Conservation (phyloP, 92 coral and sea anemone genomes). For the Phymanthus crucifer region DNA sequence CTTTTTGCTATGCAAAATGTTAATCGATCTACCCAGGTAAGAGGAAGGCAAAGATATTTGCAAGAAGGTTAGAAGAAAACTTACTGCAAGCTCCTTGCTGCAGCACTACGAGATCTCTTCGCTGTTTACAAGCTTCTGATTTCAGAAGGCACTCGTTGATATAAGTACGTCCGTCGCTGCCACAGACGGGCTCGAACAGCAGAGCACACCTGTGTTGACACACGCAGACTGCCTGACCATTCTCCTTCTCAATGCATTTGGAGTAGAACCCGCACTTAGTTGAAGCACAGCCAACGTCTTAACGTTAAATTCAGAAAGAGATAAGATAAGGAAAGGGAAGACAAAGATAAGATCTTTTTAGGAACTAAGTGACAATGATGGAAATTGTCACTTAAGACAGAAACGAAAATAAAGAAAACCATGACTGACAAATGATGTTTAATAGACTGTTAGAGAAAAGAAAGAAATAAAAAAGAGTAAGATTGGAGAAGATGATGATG, state of each 20-base stretch:
- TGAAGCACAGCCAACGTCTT: constrained; percentile 75
- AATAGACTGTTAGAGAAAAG: too few species aligned
- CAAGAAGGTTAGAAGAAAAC: constrained; percentile 10
- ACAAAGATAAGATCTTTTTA: not conserved
- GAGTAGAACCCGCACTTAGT: constrained; percentile 80
- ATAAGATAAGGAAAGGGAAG: not conserved
- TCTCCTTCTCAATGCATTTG: constrained; percentile 69
- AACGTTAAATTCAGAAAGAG: not conserved
- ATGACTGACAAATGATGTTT: too few species aligned
- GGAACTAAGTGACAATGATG: too few species aligned
- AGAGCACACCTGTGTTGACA: constrained; percentile 70
- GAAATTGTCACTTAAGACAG: too few species aligned
- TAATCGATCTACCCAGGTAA: not conserved
- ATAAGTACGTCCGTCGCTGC: constrained; percentile 92
- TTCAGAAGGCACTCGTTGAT: constrained; percentile 85
- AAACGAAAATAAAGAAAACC: too few species aligned
- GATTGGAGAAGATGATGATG: too few species aligned
- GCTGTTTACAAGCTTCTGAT: constrained; percentile 81
- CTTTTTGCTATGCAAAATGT: not conserved
- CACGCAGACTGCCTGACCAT: constrained; percentile 79
- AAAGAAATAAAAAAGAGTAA: too few species aligned
- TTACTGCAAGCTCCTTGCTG: constrained; percentile 92
- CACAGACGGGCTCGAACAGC: constrained; percentile 87
- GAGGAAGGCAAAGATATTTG: not conserved
- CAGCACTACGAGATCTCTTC: constrained; percentile 59